These are phyloP conservation scores for Muraenolepis orangiensis DNA, from an alignment of 2,797 vertebrate species.

Conservation along the genomic window DNA sequence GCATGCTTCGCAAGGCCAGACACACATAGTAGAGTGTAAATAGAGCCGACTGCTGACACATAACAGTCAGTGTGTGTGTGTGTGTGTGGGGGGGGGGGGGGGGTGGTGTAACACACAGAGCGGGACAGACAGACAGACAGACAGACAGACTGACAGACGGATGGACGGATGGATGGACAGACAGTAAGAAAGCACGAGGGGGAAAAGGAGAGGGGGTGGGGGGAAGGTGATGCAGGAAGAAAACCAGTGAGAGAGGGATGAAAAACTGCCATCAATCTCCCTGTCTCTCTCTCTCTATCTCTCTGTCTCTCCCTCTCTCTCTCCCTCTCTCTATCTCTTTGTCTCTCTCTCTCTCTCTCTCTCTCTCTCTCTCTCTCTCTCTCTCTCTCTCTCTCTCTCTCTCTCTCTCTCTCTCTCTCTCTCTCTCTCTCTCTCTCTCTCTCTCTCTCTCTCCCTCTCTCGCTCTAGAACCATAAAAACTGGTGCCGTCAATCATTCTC, in stretches of 20 bases:
- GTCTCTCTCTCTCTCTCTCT: too few species aligned
- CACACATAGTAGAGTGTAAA: not conserved
- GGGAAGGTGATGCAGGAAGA: slow-evolving; percentile 36
- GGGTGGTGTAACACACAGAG: not conserved
- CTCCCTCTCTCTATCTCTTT: not conserved
- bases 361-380: too few species aligned
- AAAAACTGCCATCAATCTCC: not conserved
- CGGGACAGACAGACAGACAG: not conserved
- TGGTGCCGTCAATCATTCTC: slow-evolving; percentile 35
- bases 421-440: too few species aligned
- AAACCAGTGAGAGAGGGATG: slow-evolving; percentile 20
- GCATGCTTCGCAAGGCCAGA: not conserved
- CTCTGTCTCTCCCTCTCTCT: not conserved
- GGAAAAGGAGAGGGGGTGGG: slow-evolving; percentile 14
- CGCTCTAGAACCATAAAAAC: not conserved
- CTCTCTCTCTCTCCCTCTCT: not conserved
- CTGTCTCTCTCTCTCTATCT: too few species aligned
- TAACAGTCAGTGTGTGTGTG: not conserved
- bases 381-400: too few species aligned
- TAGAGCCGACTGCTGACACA: not conserved
- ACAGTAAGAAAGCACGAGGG: not conserved
- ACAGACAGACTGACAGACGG: not conserved
- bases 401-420: too few species aligned
- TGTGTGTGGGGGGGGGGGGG: too few species aligned
- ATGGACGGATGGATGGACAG: not conserved